Evolutionary conservation across 1,140 invertebrate species (phyloP).

Genomic region (Phymastichus coffea): DNA sequence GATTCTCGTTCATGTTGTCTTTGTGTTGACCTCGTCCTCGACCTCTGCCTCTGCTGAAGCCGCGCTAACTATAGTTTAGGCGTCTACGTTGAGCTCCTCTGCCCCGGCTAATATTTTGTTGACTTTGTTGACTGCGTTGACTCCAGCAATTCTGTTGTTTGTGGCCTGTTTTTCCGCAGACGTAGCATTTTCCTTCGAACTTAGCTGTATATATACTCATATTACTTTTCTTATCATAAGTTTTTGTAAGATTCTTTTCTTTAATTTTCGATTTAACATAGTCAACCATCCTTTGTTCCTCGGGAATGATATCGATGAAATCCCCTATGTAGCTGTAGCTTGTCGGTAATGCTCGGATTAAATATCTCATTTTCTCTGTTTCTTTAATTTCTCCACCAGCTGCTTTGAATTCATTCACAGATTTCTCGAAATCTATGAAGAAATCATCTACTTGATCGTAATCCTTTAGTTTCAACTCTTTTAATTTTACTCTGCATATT

Average conservation of each 20-base stretch:
- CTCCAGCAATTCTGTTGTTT: slow-evolving; percentile 6
- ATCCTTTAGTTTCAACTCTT: slow-evolving; percentile 24
- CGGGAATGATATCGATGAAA: slow-evolving; percentile 28
- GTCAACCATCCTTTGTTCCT: slow-evolving; percentile 46
- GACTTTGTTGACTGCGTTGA: too few species aligned
- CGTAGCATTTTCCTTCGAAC: slow-evolving; percentile 25
- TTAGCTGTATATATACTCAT: slow-evolving; percentile 26
- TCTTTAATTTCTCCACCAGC: slow-evolving; percentile 38
- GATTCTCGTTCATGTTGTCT: too few species aligned
- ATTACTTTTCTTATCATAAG: slow-evolving; percentile 37
- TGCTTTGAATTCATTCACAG: slow-evolving; percentile 37
- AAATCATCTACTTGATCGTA: slow-evolving; percentile 38
- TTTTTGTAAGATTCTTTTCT: slow-evolving; percentile 42
- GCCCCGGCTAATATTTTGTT: too few species aligned
- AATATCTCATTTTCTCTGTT: slow-evolving; percentile 42
- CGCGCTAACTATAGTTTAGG: slow-evolving; percentile 15
- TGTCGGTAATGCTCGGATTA: slow-evolving; percentile 36
- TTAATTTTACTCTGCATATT: slow-evolving; percentile 16
- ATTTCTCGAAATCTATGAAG: slow-evolving; percentile 43
- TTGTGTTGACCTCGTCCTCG: too few species aligned
- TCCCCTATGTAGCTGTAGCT: slow-evolving; percentile 23
- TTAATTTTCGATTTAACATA: slow-evolving; percentile 49
- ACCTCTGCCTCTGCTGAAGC: slow-evolving; percentile 30
- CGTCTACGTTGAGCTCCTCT: too few species aligned
- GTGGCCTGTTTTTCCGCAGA: slow-evolving; percentile 29